Conservation (phyloP, 2,888 invertebrate species). For the Lasioglossum leucozonium region DNA sequence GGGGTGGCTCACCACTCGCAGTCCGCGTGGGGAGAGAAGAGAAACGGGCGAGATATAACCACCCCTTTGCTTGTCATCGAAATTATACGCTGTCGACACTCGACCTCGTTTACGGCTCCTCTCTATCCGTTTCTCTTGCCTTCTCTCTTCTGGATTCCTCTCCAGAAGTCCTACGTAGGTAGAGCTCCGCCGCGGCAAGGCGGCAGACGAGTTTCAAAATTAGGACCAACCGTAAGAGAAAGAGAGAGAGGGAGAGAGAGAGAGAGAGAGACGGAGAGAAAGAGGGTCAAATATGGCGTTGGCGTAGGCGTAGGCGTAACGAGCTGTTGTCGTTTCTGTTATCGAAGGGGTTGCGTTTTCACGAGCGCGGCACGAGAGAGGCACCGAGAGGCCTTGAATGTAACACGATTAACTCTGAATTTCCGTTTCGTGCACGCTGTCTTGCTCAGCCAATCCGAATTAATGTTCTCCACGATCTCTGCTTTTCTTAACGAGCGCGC, state of each 20-base stretch:
- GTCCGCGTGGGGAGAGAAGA: constrained; percentile 53
- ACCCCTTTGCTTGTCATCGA: constrained; percentile 78
- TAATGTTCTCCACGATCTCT: constrained; percentile 31
- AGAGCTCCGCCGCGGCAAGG: constrained; percentile 43
- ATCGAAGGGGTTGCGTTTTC: constrained; percentile 57
- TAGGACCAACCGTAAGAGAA: constrained; percentile 5
- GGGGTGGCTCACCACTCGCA: constrained; percentile 72
- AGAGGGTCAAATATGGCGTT: constrained; percentile 54
- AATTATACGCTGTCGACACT: constrained; percentile 77
- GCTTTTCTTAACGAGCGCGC: constrained; percentile 25
- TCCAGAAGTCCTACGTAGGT: constrained; percentile 43
- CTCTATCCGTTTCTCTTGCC: constrained; percentile 26
- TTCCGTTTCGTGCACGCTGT: constrained; percentile 24
- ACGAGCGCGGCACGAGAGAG: constrained; percentile 23
- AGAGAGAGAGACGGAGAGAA: constrained; percentile 9
- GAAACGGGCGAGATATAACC: constrained; percentile 72
- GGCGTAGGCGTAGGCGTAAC: constrained; percentile 64
- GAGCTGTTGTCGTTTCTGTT: constrained; percentile 66
- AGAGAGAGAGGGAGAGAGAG: neutral
- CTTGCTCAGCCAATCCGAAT: constrained; percentile 43
- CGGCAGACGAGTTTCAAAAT: constrained; percentile 58
- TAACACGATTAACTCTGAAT: constrained; percentile 56
- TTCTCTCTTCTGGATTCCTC: constrained; percentile 54
- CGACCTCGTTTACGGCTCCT: constrained; percentile 73
- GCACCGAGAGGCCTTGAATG: constrained; percentile 33